phyloP scores from a whole-genome alignment of 2,113 vertebrate species.

The Bos javanicus region DNA sequence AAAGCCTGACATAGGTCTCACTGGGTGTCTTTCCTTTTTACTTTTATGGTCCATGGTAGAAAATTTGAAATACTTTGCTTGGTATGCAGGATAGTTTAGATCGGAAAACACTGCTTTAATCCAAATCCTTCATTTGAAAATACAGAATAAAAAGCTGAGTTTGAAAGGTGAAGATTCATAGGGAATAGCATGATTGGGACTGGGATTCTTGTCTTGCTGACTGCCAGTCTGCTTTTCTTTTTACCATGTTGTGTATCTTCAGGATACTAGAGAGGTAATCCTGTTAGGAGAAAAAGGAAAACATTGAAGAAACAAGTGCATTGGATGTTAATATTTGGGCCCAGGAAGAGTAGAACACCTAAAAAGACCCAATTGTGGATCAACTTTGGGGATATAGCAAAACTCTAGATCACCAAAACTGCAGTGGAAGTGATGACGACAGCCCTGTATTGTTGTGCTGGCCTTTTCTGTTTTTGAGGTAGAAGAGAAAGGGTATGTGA shows the following conservation, averaged over 20 bases:
- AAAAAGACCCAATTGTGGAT: background rate
- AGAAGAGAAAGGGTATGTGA: background rate
- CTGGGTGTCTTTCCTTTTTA: conserved; percentile 19
- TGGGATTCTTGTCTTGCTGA: background rate
- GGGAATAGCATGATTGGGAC: background rate
- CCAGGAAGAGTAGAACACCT: background rate
- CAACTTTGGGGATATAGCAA: background rate
- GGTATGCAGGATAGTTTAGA: background rate
- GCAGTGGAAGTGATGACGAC: background rate
- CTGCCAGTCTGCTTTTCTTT: background rate
- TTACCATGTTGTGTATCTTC: background rate
- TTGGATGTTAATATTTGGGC: background rate
- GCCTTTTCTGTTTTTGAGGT: background rate
- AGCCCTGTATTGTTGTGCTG: background rate
- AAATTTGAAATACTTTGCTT: conserved; percentile 24
- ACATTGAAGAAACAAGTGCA: background rate
- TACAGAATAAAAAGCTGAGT: background rate
- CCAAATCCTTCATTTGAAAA: conserved; percentile 33
- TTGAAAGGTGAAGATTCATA: background rate
- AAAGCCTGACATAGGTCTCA: background rate
- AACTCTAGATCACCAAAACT: background rate
- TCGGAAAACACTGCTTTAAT: background rate
- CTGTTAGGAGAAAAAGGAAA: background rate
- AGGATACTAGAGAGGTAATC: background rate
- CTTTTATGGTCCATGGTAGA: background rate